Percentiles rank a stretch among this genome's conserved stretches.
These are phyloP conservation scores for Pomatostomus ruficeps DNA, from an alignment of 2,113 vertebrate genomes.

Conservation along the genomic window DNA sequence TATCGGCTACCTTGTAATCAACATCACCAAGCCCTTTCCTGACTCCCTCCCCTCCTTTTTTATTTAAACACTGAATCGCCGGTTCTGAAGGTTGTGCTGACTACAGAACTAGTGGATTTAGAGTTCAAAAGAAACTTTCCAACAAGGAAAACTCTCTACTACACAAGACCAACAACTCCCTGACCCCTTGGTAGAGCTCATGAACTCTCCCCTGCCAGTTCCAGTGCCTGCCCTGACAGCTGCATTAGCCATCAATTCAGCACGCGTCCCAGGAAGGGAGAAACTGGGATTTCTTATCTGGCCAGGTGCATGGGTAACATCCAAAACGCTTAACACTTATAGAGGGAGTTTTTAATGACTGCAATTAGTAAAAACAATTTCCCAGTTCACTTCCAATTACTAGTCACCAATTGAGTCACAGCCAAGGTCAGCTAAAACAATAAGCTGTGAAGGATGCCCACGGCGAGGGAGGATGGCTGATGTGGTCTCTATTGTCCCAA, in stretches of 20 bases:
- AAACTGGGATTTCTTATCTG: neutral
- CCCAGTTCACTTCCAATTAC: neutral
- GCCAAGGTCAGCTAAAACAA: neutral
- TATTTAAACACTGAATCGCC: neutral
- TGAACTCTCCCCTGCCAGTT: neutral
- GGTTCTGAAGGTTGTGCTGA: neutral
- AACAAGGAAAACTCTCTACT: neutral
- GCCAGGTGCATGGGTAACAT: neutral
- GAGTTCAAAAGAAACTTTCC: neutral
- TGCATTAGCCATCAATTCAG: neutral
- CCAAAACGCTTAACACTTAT: neutral
- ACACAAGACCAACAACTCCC: neutral
- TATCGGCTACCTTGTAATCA: neutral
- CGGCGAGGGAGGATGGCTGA: neutral
- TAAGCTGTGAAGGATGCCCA: neutral
- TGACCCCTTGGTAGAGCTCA: neutral
- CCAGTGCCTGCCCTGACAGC: neutral
- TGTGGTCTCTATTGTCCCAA: neutral
- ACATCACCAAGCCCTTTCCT: neutral
- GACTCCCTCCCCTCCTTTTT: neutral
- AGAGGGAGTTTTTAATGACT: neutral
- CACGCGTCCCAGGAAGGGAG: neutral
- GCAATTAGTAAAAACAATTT: neutral
- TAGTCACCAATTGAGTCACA: conserved; percentile 7
- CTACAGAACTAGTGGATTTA: neutral